Percentiles rank a stretch among this genome's conserved stretches.
Evolutionary conservation across 1,140 invertebrate genomes (phyloP).

Genomic region (Zaprionus camerounensis): DNA sequence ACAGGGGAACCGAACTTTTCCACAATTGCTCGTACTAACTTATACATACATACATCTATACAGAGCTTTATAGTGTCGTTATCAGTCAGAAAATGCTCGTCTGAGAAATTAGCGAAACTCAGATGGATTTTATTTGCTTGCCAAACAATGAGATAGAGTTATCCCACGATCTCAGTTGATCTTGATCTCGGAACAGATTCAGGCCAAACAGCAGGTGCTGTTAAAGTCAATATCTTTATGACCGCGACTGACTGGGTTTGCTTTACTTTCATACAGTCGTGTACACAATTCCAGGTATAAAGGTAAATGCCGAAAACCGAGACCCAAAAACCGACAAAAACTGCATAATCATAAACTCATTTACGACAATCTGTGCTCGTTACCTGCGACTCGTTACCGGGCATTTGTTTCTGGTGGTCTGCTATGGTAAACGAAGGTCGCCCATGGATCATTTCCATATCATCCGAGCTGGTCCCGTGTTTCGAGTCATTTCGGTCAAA

Average conservation of each 20-base stretch:
- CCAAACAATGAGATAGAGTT: constrained; percentile 24
- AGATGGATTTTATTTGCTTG: constrained; percentile 11
- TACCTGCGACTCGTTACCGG: background rate
- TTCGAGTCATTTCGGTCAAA: background rate
- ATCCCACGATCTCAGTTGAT: constrained; percentile 9
- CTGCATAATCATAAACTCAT: constrained; percentile 61
- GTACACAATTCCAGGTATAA: constrained; percentile 30
- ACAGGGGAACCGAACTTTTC: constrained; percentile 5
- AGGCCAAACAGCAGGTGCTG: constrained; percentile 31
- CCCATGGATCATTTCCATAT: constrained; percentile 7
- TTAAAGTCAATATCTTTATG: constrained; percentile 76
- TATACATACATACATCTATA: background rate
- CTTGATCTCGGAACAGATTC: constrained; percentile 19
- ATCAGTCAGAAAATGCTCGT: background rate
- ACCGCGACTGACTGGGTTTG: constrained; percentile 37
- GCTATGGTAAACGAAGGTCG: background rate
- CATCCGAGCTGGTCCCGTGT: background rate
- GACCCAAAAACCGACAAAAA: constrained; percentile 29
- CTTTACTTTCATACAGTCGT: constrained; percentile 11
- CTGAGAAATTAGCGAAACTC: constrained; percentile 1
- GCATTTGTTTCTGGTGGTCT: constrained; percentile 18
- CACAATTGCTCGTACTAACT: constrained; percentile 5
- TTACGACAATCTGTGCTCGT: constrained; percentile 19
- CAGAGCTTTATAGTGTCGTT: background rate
- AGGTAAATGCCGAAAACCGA: constrained; percentile 19